phyloP scores from a whole-genome alignment of 2,888 invertebrate genomes.

The Drosophila infuscata region DNA sequence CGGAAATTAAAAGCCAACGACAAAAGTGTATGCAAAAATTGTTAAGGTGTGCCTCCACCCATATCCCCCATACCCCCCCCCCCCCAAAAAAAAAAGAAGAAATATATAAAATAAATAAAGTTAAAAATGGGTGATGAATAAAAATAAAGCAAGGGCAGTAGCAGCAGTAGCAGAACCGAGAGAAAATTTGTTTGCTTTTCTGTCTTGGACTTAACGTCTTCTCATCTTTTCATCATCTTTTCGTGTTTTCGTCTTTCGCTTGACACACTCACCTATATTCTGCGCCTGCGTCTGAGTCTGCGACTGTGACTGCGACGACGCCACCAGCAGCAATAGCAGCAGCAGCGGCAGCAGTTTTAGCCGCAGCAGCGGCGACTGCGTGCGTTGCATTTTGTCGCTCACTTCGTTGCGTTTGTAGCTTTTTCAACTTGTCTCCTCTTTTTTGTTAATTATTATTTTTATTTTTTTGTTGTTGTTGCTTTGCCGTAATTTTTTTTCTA shows the following conservation, averaged over 20 bases:
- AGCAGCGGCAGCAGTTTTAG: slow-evolving; percentile 24
- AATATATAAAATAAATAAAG: slow-evolving; percentile 2
- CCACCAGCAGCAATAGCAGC: slow-evolving; percentile 64
- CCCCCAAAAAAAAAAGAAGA: neutral
- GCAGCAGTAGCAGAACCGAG: slow-evolving; percentile 39
- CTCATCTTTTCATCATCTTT: slow-evolving; percentile 9
- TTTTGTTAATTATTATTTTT: slow-evolving; percentile 4
- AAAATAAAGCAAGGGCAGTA: slow-evolving; percentile 14
- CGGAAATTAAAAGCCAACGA: slow-evolving; percentile 61
- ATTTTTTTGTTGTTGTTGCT: slow-evolving; percentile 6
- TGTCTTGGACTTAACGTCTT: slow-evolving; percentile 18
- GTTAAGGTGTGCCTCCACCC: slow-evolving; percentile 41
- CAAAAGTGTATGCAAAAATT: slow-evolving; percentile 66
- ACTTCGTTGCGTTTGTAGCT: slow-evolving; percentile 26
- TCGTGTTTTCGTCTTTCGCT: slow-evolving; percentile 48
- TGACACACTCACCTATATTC: slow-evolving; percentile 84
- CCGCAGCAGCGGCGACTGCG: slow-evolving; percentile 64
- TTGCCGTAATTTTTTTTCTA: slow-evolving; percentile 27
- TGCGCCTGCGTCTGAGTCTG: slow-evolving; percentile 75
- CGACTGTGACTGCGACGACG: slow-evolving; percentile 45
- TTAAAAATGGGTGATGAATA: slow-evolving; percentile 47
- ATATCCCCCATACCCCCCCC: no score
- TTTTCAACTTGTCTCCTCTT: slow-evolving; percentile 13
- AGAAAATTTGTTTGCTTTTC: slow-evolving; percentile 69
- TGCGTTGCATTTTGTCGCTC: slow-evolving; percentile 71